Evolutionary conservation across 1,140 invertebrate species (phyloP).

Genomic region (Antheraea mylitta): DNA sequence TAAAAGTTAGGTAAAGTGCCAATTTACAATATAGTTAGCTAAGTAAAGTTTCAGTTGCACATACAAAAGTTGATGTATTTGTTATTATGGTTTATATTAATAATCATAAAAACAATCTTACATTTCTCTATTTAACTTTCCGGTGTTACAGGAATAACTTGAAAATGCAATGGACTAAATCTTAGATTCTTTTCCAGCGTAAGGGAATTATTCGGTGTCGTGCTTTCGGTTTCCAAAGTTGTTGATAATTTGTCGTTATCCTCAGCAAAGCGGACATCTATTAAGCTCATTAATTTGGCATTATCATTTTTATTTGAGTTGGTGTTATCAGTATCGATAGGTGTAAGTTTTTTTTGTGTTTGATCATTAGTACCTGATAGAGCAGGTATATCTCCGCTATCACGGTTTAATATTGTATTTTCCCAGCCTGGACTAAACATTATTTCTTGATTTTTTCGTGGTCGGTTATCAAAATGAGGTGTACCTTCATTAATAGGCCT

Average conservation of each 20-base stretch:
- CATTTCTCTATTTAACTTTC: constrained; percentile 18
- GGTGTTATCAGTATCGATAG: neutral
- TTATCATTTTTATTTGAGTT: neutral
- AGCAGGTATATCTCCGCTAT: neutral
- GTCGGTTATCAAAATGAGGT: neutral
- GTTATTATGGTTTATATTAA: no score
- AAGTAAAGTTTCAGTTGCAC: no score
- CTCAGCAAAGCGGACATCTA: constrained; percentile 5
- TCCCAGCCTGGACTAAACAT: neutral
- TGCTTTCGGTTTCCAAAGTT: neutral
- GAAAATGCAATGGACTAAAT: constrained; percentile 15
- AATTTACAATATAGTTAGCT: no score
- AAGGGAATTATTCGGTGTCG: neutral
- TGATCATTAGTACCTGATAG: neutral
- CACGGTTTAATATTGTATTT: neutral
- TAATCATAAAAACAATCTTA: neutral
- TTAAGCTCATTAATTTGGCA: neutral
- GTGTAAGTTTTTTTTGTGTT: neutral
- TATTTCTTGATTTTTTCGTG: neutral
- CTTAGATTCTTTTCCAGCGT: neutral
- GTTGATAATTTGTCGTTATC: neutral
- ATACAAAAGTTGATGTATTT: no score
- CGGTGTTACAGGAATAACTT: constrained; percentile 26
- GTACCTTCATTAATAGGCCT: neutral
- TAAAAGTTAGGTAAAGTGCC: no score